Evolutionary conservation across 2,888 invertebrate species (phyloP), one percentile per base, ranked within the genome.

Genomic region (Eulithis prunata): DNA sequence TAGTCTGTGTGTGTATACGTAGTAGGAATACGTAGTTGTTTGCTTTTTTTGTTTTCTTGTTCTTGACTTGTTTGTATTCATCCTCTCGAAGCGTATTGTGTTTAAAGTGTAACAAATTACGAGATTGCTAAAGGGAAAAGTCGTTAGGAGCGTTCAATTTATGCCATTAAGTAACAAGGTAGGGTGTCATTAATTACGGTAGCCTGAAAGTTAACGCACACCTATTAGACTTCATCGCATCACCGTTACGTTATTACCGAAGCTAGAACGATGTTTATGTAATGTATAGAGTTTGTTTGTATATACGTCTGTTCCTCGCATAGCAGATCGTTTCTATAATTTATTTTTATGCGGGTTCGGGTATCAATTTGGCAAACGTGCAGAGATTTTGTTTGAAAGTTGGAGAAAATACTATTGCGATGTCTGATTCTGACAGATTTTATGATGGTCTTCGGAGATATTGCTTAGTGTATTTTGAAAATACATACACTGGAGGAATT

Each of bases 141-240:
- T 72, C 70, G 68, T 71, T 72, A 72, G 69, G 45, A 66, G 69
- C 69, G 69, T 73, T 73, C 69, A 71, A 73, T 71, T 71, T 71
- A 62, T 58, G 49, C 69, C 69, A 69, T 68, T 71, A 66, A 64
- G 67, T 70, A 64, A 66, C 49, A 72, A 71, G 71, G 71, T 63
- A 68, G 67, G 71, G 75, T 66, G 68, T 69, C 72, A 69, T 73
- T 68, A 69, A 70, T 73, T 68, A 70, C 64, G 65, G 67, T 64
- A 68, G 52, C 62, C 61, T 70, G 69, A 70, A 71, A 71, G 66
- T 72, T 68, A 69, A 64, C 59, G 21, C 59, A 59, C 59, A 45
- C 54, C 41, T 36, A 21, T 58, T 21, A 56, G 54, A 45, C 57
- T 63, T 49, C 55, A 65, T 62, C 59, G 62, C 62, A 65, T 65